These are phyloP conservation scores for Sepiola atlantica DNA, from an alignment of 2,888 invertebrate genomes.

Conservation along the genomic window DNA sequence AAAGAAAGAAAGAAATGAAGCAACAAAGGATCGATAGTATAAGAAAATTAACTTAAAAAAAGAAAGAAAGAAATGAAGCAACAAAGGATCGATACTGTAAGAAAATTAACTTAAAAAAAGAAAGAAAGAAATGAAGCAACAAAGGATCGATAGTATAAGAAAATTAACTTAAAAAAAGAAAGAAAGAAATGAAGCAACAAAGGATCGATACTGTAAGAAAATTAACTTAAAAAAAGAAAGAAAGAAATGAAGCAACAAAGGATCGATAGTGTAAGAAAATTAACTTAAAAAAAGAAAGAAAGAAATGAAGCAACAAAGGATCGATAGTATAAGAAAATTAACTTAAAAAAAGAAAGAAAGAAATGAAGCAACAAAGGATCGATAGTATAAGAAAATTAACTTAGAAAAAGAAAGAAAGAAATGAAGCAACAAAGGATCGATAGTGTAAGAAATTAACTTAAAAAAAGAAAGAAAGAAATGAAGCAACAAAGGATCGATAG, in stretches of 20 bases:
- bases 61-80: too few species aligned
- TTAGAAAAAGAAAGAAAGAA: neutral
- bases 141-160: neutral
- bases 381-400: neutral
- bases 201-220: neutral
- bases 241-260: too few species aligned
- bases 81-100: neutral
- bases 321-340: neutral
- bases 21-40: neutral
- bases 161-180: neutral
- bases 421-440: neutral
- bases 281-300: neutral
- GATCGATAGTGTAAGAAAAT: neutral
- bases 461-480: neutral
- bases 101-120: neutral
- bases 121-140: too few species aligned
- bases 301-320: too few species aligned
- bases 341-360: neutral
- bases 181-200: too few species aligned
- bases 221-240: neutral
- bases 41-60: neutral
- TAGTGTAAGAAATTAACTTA: neutral
- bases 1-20: too few species aligned
- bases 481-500: neutral
- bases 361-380: too few species aligned